Base-by-base conservation (phyloP, 2,888 invertebrate genomes). In the Abrostola triplasia region DNA sequence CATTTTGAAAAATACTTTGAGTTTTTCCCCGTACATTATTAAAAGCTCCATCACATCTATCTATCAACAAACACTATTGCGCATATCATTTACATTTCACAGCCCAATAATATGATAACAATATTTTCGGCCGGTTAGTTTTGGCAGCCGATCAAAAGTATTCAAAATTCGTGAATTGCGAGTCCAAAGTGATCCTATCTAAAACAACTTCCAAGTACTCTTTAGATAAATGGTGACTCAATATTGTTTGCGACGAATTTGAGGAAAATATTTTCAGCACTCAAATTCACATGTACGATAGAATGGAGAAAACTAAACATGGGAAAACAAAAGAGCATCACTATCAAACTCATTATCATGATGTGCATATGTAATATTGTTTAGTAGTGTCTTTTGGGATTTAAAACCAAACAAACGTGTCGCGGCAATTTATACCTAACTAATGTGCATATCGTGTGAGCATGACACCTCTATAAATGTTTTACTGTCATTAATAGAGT, bases 141-240 rank as follows among this genome's bases (percentile, higher is more conserved):
- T 44, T 73, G 73, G 73, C 73, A 62, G 48, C 24, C 49, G 48
- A 40, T 53, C 76, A 74, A 75, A 58, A 70, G 12, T 40, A 61
- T 56, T 53, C 52, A 38, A 42, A 10, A 41, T 57, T 52, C 36
- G 5, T 44, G 13, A 47, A 37, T 59, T 49, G 13, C 24, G 24
- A 24, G 24, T 24, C 24, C 24, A 24, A 24, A 24, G 12, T 35
- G 41, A 56, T 36, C n/a, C 0, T 50, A 51, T 48, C 40, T 55
- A 58, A 47, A 67, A 58, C 44, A 64, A 48, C 48, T 55, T 59
- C 42, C 42, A 40, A 1, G 11, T 10, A 40, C 12, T 49, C 49
- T 55, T 10, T 35, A 4, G 37, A 59, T 42, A 47, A 12, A 8
- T 10, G 48, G n/a, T 38, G 49, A 41, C 0, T 54, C 47, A 24